Conservation (phyloP, 2,113 vertebrate genomes). For the Diglossa brunneiventris region DNA sequence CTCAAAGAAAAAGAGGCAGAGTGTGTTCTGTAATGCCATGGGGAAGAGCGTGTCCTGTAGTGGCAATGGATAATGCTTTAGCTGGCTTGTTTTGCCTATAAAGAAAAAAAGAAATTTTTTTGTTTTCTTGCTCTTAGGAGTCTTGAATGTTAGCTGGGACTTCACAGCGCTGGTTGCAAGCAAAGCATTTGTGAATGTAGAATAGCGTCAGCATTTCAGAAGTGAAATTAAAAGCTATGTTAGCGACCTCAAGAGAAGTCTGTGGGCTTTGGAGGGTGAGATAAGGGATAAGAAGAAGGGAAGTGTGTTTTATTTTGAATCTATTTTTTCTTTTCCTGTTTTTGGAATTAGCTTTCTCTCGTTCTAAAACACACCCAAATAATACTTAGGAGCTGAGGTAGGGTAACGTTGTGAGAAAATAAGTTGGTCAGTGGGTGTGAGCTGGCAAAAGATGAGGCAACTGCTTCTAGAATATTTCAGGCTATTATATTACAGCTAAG, state of each 20-base stretch:
- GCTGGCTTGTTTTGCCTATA: not conserved
- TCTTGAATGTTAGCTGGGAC: not conserved
- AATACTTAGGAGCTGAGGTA: not conserved
- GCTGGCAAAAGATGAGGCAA: accelerated
- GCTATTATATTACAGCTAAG: not conserved
- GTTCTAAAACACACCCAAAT: not conserved
- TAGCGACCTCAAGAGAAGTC: not conserved
- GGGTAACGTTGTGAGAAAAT: not conserved
- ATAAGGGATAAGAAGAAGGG: not conserved
- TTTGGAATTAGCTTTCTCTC: not conserved
- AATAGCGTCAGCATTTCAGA: not conserved
- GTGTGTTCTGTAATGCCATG: accelerated
- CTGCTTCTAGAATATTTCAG: not conserved
- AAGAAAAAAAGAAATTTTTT: not conserved
- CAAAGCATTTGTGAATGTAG: not conserved
- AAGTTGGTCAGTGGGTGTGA: not conserved
- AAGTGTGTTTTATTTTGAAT: not conserved
- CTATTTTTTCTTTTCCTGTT: not conserved
- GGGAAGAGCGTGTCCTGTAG: not conserved
- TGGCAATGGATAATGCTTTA: not conserved
- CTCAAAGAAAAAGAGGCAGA: not conserved
- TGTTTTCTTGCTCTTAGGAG: not conserved
- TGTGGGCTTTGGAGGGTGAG: not conserved
- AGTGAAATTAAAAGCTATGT: not conserved
- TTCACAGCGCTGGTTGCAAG: not conserved